Evolutionary conservation across 2,888 invertebrate genomes (phyloP), one percentile per base, ranked within the genome.

Genomic region (Hydroisotoma schaefferi): DNA sequence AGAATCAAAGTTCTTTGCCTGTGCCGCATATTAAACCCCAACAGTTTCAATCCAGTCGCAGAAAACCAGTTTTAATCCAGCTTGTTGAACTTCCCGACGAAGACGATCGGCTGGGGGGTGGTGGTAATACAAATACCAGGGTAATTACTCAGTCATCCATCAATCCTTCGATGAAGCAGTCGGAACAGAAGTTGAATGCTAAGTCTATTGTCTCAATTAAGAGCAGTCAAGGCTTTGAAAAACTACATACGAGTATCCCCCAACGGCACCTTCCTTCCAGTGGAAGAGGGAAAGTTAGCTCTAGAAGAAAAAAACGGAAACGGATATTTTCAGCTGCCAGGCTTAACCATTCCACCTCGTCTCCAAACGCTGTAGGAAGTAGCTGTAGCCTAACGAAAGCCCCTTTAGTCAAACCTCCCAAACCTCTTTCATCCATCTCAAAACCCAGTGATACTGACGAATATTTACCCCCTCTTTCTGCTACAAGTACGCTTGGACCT

Each of bases 241-340:
- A 18, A 12, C 51, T 27, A n/a, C 40, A 33, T 33, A 43, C 15
- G 23, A 46, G 25, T 23, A 33, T 46, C 8, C 47, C 57, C 23
- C 40, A 52, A 1, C 25, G 54, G 10, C 43, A 28, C 1, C n/a
- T 28, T 20, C 49, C 54, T 20, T 10, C 46, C n/a, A 10, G 40
- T 23, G 49, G 37, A 1, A 58, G 59, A 53, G 65, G 68, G 22
- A 60, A 59, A 53, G 63, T 64, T 49, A 55, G 63, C 10, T 61
- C 65, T 2, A 57, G 65, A 44, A 53, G 68, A 48, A 63, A 63
- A 57, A 65, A 62, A 37, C 49, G 68, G 52, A 68, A 68, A 49
- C 43, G 65, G 48, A 38, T 68, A 22, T 68, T 63, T 28, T 56
- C 60, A n/a, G 40, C 60, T 4, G 40, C 46, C 10, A 48, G 57